Conservation (phyloP, 2,888 invertebrate species). For the Leptinotarsa tumamoca region DNA sequence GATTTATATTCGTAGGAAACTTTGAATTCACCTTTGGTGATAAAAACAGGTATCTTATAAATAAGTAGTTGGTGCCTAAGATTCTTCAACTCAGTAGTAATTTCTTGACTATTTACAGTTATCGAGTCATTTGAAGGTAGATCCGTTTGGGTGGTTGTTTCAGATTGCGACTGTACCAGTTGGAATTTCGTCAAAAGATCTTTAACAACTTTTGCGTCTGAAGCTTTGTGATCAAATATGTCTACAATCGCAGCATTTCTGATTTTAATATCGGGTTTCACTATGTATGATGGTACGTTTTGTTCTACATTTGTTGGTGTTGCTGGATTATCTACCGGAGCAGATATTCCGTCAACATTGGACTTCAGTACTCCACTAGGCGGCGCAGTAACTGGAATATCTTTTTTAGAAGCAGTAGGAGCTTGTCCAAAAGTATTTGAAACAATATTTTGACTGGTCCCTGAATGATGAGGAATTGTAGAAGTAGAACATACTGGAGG, state of each 20-base stretch:
- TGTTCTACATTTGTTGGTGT: neutral
- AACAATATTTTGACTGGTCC: neutral
- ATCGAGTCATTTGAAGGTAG: slow-evolving; percentile 23
- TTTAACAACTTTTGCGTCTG: slow-evolving; percentile 45
- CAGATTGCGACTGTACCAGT: neutral
- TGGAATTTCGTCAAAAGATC: slow-evolving; percentile 32
- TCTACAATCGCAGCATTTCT: slow-evolving; percentile 41
- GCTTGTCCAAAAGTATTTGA: neutral
- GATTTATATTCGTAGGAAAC: slow-evolving; percentile 22
- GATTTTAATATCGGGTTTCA: slow-evolving; percentile 44
- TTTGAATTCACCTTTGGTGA: slow-evolving; percentile 25
- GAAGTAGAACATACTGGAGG: neutral
- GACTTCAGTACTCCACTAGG: too few relatives aligned
- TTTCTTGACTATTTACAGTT: slow-evolving; percentile 4
- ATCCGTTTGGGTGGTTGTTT: slow-evolving; percentile 20
- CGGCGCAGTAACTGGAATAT: neutral
- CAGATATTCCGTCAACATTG: neutral
- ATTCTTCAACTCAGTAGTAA: slow-evolving; percentile 23
- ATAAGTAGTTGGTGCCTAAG: slow-evolving; percentile 19
- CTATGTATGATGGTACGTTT: slow-evolving; percentile 28
- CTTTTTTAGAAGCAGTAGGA: neutral
- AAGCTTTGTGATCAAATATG: slow-evolving; percentile 33
- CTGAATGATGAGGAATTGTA: neutral
- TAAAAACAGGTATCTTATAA: slow-evolving; percentile 30
- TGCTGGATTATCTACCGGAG: neutral